Base-by-base conservation (phyloP, 1,140 invertebrate species). In the Hydropsyche tenuis region DNA sequence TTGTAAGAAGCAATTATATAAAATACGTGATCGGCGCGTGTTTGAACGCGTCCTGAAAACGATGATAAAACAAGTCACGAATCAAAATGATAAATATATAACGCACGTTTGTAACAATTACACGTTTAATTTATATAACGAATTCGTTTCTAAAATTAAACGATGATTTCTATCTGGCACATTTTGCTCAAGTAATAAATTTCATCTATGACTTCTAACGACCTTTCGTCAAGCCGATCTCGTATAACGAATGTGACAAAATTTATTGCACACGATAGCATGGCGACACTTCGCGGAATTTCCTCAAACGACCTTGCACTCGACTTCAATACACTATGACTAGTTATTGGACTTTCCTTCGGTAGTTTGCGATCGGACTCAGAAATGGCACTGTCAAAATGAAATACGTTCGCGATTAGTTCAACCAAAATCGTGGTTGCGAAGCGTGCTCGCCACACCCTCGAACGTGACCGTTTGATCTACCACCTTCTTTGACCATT, bases 341-440 rank as follows among this genome's bases (percentile, higher is more conserved):
- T 1, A 12, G 7, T 20, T n/a, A 18, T 12, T 25, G 56, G 22
- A 60, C 63, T 45, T 22, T 43, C 37, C 30, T 43, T 51, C 30
- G 30, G 30, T 20, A 11, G 63, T 12, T 65, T 42, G 42, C n/a
- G 63, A n/a, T 23, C 63, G 9, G 42, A n/a, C 51, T 74, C 66
- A 63, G 65, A 70, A 73, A 73, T 74, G 66, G 76, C 73, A 77
- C 73, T 74, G 73, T 77, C 76, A 75, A 73, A 73, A 77, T 77
- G 76, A 77, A 77, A 77, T 74, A 77, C 75, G 53, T 37, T 25
- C 42, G 30, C 74, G 68, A 77, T 73, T 77, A 74, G 65, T 46
- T 70, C 66, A 48, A 68, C 69, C 65, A 37, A 66, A 77, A 73
- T 73, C 76, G 76, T 77, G 76, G 42, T n/a, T 43, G 45, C 46